Conservation (phyloP, 2,113 vertebrate genomes). For the Planiliza haematocheilus region DNA sequence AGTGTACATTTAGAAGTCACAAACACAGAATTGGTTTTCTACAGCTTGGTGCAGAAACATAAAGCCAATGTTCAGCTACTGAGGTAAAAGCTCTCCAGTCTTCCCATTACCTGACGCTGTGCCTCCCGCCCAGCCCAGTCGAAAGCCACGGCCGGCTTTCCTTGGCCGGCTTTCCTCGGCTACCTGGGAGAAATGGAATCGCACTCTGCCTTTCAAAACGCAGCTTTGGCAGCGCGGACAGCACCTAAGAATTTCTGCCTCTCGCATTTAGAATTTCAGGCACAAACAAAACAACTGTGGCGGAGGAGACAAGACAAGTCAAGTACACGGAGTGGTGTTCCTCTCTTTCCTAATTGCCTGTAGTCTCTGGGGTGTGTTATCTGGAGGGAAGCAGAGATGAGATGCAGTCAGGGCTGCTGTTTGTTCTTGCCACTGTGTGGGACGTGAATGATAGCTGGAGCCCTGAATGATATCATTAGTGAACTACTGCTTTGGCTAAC, state of each 20-base stretch:
- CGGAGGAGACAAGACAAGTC: slow-evolving; percentile 54
- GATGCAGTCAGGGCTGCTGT: slow-evolving; percentile 70
- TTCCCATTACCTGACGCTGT: slow-evolving; percentile 44
- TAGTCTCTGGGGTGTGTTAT: slow-evolving; percentile 70
- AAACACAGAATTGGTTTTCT: slow-evolving; percentile 36
- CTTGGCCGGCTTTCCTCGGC: slow-evolving; percentile 36
- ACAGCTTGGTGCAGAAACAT: slow-evolving; percentile 9
- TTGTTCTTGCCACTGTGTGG: slow-evolving; percentile 72
- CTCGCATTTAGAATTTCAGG: slow-evolving; percentile 45
- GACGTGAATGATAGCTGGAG: slow-evolving; percentile 72
- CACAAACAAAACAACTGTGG: slow-evolving; percentile 56
- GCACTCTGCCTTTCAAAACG: slow-evolving; percentile 25
- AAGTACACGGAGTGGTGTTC: slow-evolving; percentile 53
- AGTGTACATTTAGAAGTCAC: background rate
- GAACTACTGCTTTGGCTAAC: slow-evolving; percentile 68
- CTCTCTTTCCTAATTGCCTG: slow-evolving; percentile 78
- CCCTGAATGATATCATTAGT: slow-evolving; percentile 78
- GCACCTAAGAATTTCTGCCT: slow-evolving; percentile 39
- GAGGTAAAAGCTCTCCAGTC: slow-evolving; percentile 22
- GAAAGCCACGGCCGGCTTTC: slow-evolving; percentile 30
- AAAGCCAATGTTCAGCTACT: slow-evolving; percentile 50
- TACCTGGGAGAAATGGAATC: slow-evolving; percentile 35
- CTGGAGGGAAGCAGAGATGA: slow-evolving; percentile 67
- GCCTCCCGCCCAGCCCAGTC: slow-evolving; percentile 41
- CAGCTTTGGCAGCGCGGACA: slow-evolving; percentile 28